Evolutionary conservation across 92 coral and sea anemone genomes (phyloP), one percentile per base, ranked within the genome.

Genomic region (Heliopora coerulea): DNA sequence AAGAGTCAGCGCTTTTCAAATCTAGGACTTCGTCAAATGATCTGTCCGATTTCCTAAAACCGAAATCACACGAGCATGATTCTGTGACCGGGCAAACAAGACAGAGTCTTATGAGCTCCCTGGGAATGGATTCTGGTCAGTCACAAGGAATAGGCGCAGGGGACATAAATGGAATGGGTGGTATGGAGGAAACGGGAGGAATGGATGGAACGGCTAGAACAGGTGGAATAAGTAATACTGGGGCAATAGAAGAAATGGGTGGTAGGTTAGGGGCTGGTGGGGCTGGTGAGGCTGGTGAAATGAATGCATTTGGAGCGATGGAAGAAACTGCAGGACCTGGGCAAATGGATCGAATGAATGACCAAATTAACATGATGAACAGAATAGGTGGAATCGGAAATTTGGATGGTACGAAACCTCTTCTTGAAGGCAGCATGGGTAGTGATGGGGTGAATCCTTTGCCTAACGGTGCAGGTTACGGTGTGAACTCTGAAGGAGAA

Each of bases 371-470:
- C 7, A 76, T 39, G 25, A 40, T 81, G 81, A 82, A 62, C 70
- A 50, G 62, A 1, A 60, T 59, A 56, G 59, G 49, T 37, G 79
- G 68, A 17, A 59, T 72, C 30, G 28, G 75, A 57, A 72, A 79
- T 79, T 74, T 62, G 49, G 50, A 31, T 3, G 77, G 26, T 6
- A 23, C 27, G 14, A 14, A 24, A 52, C 77, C 77, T 1, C 61
- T 23, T 3, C 18, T 24, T 24, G 63, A 18, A 70, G 50, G 63
- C 33, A 70, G 33, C 23, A 80, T 75, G 80, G 58, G 59, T 26
- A 67, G 87, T 8, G 72, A 72, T 63, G 87, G 76, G 67, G 68
- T 84, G 87, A 44, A 61, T 41, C 62, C 65, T 32, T 78, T 79
- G 85, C 70, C 30, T 50, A 79, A 70, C 31, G 50, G 12, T 21